Evolutionary conservation across 2,113 vertebrate genomes (phyloP).

Genomic region (Hepsetus odoe): DNA sequence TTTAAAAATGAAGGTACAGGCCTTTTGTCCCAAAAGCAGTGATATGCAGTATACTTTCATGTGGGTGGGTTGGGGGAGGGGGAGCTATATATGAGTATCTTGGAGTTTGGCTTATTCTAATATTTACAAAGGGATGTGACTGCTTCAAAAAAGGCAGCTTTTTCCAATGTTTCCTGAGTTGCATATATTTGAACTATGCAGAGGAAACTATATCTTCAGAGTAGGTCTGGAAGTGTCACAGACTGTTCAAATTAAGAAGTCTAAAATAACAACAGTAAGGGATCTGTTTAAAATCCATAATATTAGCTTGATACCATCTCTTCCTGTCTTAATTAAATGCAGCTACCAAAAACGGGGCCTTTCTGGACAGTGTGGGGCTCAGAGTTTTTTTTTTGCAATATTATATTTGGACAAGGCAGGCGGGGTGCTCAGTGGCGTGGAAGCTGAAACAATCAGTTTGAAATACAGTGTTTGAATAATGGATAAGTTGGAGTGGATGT

Average conservation of each 20-base stretch:
- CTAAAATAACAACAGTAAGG: constrained; percentile 70
- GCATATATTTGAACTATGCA: constrained; percentile 63
- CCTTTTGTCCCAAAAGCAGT: background rate
- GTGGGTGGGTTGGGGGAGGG: background rate
- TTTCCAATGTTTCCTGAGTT: constrained; percentile 66
- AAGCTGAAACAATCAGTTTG: constrained; percentile 25
- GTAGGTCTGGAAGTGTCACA: constrained; percentile 59
- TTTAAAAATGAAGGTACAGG: too few species aligned
- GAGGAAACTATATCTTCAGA: constrained; percentile 47
- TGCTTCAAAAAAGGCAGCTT: constrained; percentile 45
- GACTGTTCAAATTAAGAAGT: constrained; percentile 51
- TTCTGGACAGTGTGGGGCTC: constrained; percentile 35
- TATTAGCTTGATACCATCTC: constrained; percentile 70
- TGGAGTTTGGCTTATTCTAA: background rate
- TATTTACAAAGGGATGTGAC: constrained; percentile 53
- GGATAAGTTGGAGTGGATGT: background rate
- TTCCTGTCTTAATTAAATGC: constrained; percentile 69
- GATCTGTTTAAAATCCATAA: constrained; percentile 55
- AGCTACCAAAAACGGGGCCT: constrained; percentile 35
- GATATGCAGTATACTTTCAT: background rate
- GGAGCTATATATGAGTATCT: background rate
- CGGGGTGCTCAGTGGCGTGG: background rate
- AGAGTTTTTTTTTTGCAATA: constrained; percentile 20
- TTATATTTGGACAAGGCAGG: constrained; percentile 38
- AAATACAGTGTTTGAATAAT: constrained; percentile 40